These are phyloP conservation scores for Chlorops oryzae DNA, from an alignment of 1,140 invertebrate genomes.

Conservation along the genomic window DNA sequence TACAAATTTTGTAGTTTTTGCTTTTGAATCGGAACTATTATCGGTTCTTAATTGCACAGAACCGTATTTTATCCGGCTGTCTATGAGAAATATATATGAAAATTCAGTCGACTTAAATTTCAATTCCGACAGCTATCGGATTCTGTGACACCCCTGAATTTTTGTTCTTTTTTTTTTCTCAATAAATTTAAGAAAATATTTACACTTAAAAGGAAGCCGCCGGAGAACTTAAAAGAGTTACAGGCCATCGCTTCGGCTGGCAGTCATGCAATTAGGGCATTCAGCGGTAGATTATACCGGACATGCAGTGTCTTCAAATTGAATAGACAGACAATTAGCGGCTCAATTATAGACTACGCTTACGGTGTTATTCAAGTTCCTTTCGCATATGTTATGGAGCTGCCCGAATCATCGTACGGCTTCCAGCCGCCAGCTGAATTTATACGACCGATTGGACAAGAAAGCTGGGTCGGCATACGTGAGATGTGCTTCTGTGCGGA, in stretches of 20 bases:
- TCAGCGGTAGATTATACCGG: conserved; percentile 51
- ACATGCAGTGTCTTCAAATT: conserved; percentile 31
- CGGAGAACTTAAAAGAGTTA: conserved; percentile 30
- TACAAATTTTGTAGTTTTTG: background rate
- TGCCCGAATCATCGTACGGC: conserved; percentile 55
- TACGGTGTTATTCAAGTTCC: conserved; percentile 58
- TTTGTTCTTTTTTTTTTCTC: no score
- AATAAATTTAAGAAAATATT: no score
- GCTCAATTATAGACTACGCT: conserved; percentile 66
- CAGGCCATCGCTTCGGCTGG: conserved; percentile 47
- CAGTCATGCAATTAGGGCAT: conserved; percentile 49
- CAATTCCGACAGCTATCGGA: no score
- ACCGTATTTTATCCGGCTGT: no score
- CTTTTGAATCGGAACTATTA: background rate
- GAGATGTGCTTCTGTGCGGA: conserved; percentile 42
- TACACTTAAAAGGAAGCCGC: conserved; percentile 36
- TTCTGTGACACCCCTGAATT: no score
- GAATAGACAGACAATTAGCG: conserved; percentile 55
- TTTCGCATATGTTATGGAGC: conserved; percentile 64
- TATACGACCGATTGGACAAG: conserved; percentile 56
- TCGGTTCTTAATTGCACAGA: background rate
- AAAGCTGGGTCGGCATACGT: conserved; percentile 49
- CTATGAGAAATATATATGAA: no score
- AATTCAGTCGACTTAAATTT: no score
- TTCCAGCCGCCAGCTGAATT: conserved; percentile 58